These are phyloP conservation scores for Malacoctenus gilli DNA, from an alignment of 2,797 vertebrate species.

Conservation along the genomic window DNA sequence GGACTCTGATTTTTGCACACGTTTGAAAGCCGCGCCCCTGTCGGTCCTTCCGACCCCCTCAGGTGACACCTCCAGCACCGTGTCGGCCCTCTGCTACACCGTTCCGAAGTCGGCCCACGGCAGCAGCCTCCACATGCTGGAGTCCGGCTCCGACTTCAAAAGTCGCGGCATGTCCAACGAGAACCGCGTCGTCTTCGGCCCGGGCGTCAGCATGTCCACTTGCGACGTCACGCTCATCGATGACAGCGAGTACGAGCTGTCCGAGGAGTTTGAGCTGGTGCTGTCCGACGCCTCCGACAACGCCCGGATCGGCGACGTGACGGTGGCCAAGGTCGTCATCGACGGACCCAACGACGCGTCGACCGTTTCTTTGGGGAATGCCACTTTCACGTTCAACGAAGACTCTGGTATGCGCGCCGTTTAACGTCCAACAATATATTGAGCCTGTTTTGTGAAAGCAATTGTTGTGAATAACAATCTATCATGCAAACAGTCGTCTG, in stretches of 20 bases:
- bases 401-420: slow-evolving; percentile 91
- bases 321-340: slow-evolving; percentile 86
- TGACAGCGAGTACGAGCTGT: slow-evolving; percentile 96
- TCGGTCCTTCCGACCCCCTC: no score
- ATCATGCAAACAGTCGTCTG: no score
- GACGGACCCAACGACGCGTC: slow-evolving; percentile 95
- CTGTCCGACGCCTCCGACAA: slow-evolving; percentile 88
- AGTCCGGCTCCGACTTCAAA: slow-evolving; percentile 95
- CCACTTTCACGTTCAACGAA: slow-evolving; percentile 90
- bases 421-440: no score
- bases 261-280: slow-evolving; percentile 93
- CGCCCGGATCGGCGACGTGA: slow-evolving; percentile 83
- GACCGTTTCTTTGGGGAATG: slow-evolving; percentile 87
- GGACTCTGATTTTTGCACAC: no score
- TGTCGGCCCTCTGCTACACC: slow-evolving; percentile 93
- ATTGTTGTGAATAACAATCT: no score
- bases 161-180: slow-evolving; percentile 85
- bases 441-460: no score
- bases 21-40: no score
- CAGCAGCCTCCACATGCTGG: slow-evolving; percentile 87
- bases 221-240: slow-evolving; percentile 92
- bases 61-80: slow-evolving; percentile 89
- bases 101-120: slow-evolving; percentile 88
- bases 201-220: slow-evolving; percentile 86
- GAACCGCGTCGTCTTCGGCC: slow-evolving; percentile 87